Base-by-base conservation (phyloP, 2,888 invertebrate genomes). In the Therioaphis trifolii region DNA sequence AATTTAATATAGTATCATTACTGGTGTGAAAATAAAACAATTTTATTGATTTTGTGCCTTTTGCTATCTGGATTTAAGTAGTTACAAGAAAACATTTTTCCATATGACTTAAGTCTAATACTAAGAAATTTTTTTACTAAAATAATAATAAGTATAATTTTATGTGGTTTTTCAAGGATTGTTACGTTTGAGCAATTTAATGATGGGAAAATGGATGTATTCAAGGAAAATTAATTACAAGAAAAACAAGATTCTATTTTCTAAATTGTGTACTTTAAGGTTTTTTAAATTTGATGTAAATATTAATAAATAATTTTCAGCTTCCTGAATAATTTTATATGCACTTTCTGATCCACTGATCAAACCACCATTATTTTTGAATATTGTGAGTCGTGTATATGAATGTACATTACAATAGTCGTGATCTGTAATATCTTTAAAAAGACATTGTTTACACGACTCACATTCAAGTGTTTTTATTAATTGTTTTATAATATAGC, bases 341-440 rank as follows among this genome's bases (percentile, higher is more conserved):
- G 66, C 66, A 40, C 66, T 66, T 14, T 66, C 66, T 46, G 46
- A 69, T n/a, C n/a, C n/a, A n/a, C n/a, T n/a, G n/a, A n/a, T n/a
- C n/a, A n/a, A n/a, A n/a, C n/a, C n/a, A n/a, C 7, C 46, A 43
- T 46, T 69, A 69, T 69, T 69, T 69, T 69, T 69, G 0, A 69
- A 46, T 5, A 14, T 3, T 46, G 18, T 15, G 18, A 46, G 46
- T 24, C 15, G 21, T 24, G 69, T 46, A 69, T 46, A 69, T 15
- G 24, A 46, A 24, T 14, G 14, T 46, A 4, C 14, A 69, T 69
- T 21, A 46, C 46, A 21, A 46, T 69, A 69, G 2, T 46, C 24
- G 15, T 69, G 69, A 24, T 69, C 46, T 14, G 69, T 24, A 21
- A 46, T 0, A 15, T 43, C 46, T 69, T 46, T 46, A 69, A 69